These are phyloP conservation scores for Ciconia maguari DNA, from an alignment of 2,113 vertebrate genomes.

Conservation along the genomic window DNA sequence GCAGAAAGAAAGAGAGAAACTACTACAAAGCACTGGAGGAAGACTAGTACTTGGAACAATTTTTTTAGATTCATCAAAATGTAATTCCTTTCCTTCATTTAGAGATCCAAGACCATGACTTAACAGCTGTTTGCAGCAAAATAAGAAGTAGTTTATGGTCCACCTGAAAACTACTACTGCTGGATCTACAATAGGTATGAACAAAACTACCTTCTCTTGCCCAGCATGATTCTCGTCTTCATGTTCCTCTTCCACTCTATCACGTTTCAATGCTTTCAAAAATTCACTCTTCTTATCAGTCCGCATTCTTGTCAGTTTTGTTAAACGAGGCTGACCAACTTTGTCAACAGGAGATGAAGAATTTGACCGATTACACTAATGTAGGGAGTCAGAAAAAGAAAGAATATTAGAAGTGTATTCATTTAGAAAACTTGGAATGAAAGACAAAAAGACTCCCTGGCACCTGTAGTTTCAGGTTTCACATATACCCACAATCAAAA, in stretches of 20 bases:
- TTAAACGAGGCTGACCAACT: conserved; percentile 75
- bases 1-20: neutral
- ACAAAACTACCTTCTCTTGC: conserved; percentile 70
- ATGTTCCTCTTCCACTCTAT: conserved; percentile 70
- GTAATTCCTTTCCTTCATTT: neutral
- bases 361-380: conserved; percentile 74
- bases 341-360: conserved; percentile 79
- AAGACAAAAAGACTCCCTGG: neutral
- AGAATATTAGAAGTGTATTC: neutral
- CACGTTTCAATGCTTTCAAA: conserved; percentile 76
- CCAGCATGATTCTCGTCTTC: conserved; percentile 60
- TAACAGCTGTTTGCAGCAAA: neutral
- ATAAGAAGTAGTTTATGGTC: neutral
- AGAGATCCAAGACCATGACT: neutral
- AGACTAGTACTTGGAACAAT: neutral
- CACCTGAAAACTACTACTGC: neutral
- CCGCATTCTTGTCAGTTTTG: conserved; percentile 75
- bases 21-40: neutral
- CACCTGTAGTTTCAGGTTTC: neutral
- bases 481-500: neutral
- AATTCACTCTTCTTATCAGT: conserved; percentile 81
- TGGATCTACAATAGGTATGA: neutral
- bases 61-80: neutral
- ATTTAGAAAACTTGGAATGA: neutral
- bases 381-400: neutral